Base-by-base conservation (phyloP, 1,140 invertebrate species). In the Drosophila melanica region DNA sequence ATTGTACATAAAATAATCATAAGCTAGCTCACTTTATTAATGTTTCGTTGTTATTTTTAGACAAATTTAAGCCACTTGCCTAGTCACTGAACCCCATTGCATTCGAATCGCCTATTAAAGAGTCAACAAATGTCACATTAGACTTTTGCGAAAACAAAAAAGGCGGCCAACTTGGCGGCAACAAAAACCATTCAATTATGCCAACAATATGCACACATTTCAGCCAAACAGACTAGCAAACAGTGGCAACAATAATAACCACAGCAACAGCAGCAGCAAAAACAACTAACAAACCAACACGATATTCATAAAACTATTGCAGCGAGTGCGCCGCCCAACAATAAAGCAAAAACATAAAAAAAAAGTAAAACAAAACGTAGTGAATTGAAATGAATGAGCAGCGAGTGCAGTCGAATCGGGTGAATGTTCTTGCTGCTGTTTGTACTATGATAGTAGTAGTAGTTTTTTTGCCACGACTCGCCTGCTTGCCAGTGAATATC, bases 121-220 rank as follows among this genome's bases (percentile, higher is more conserved):
- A 84, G 81, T 74, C 81, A 77, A 80, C 81, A 85, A 84, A 84
- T 79, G 77, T 67, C 81, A 84, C 54, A 82, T 84, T 79, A 76
- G 59, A 58, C 23, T 47, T 41, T 42, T 45, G 48, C 53, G 48
- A 14, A 60, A 30, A 23, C 39, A 59, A 60, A 82, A 71, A 81
- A 23, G 65, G 41, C 47, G 16, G 20, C 55, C 39, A 64, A 69
- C 48, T 48, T 53, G 37, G 59, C 48, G 47, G 66, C 62, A 75
- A 70, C 81, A 85, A 85, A 85, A 85, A 85, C 73, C 59, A 85
- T 82, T 85, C 81, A 85, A 85, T 85, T 85, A 85, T 80, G 81
- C 81, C 81, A 77, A 85, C 81, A 85, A 85, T 85, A 85, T 85
- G 81, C 81, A 80, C 77, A 85, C 77, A 85, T 85, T 85, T 70